phyloP scores from a whole-genome alignment of 2,888 invertebrate species.

The Temnothorax unifasciatus region DNA sequence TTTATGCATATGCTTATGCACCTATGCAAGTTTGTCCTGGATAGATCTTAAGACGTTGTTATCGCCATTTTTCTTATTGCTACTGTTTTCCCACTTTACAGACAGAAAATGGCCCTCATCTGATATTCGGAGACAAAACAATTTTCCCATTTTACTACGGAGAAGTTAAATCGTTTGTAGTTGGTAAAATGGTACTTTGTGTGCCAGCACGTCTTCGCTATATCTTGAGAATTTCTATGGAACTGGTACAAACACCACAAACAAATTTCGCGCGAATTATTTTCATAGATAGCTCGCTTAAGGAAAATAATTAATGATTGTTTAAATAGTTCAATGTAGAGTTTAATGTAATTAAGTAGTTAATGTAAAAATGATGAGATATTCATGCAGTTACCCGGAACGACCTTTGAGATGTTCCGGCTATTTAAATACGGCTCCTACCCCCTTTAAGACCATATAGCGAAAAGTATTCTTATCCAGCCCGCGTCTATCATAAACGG shows the following conservation, averaged over 20 bases:
- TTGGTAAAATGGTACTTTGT: constrained; percentile 20
- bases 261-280: background rate
- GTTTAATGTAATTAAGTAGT: background rate
- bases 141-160: background rate
- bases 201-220: constrained; percentile 24
- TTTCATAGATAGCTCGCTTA: constrained; percentile 2
- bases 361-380: background rate
- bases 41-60: background rate
- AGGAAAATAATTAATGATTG: constrained; percentile 9
- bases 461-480: constrained; percentile 50
- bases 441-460: constrained; percentile 28
- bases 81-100: background rate
- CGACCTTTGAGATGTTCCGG: background rate
- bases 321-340: constrained; percentile 8
- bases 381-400: background rate
- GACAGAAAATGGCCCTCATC: background rate
- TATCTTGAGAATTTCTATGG: background rate
- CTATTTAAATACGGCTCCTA: constrained; percentile 10
- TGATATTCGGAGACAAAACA: constrained; percentile 19
- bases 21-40: too few species aligned
- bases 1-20: too few species aligned
- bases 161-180: constrained; percentile 40
- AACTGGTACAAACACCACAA: constrained; percentile 27
- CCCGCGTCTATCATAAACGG: constrained; percentile 55
- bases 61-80: background rate